Evolutionary conservation across 1,140 invertebrate genomes (phyloP).

Genomic region (Drosophila pruinosa): DNA sequence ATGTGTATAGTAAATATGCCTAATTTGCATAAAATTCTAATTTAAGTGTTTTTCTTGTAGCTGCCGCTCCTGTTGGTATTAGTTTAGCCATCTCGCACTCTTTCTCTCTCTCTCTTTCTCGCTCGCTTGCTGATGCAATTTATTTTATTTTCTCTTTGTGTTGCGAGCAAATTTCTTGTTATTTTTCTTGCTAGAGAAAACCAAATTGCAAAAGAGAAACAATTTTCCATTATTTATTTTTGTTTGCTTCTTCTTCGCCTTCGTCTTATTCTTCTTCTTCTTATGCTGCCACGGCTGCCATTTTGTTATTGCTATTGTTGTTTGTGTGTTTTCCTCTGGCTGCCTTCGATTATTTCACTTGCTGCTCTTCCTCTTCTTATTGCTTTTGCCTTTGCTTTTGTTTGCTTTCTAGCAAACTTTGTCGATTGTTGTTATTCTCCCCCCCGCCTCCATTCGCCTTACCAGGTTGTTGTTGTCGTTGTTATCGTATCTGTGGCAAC

Average conservation of each 20-base stretch:
- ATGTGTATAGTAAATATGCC: conserved; percentile 67
- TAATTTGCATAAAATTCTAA: conserved; percentile 80
- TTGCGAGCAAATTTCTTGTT: conserved; percentile 70
- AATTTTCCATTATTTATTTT: conserved; percentile 56
- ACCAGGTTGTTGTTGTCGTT: conserved; percentile 34
- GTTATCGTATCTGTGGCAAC: conserved; percentile 66
- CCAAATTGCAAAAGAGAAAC: conserved; percentile 45
- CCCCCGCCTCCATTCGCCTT: neutral
- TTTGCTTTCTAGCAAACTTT: conserved; percentile 54
- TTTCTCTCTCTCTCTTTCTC: neutral
- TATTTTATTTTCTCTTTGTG: conserved; percentile 75
- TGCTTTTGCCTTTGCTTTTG: conserved; percentile 47
- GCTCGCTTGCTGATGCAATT: conserved; percentile 63
- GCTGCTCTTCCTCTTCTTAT: conserved; percentile 26
- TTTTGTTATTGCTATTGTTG: conserved; percentile 35
- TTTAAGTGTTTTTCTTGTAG: conserved; percentile 59
- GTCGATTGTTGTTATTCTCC: conserved; percentile 36
- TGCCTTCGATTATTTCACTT: conserved; percentile 66
- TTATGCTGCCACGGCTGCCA: conserved; percentile 35
- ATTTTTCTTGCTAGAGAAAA: conserved; percentile 59
- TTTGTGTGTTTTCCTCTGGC: conserved; percentile 34
- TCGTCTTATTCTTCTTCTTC: conserved; percentile 51
- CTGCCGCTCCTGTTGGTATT: conserved; percentile 42
- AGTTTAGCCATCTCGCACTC: conserved; percentile 16
- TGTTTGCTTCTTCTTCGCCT: conserved; percentile 42